A percentile compares a stretch with the other conserved stretches of the same genome.
These are phyloP conservation scores for Dynastes hyllus DNA, from an alignment of 2,888 invertebrate genomes.

Conservation along the genomic window DNA sequence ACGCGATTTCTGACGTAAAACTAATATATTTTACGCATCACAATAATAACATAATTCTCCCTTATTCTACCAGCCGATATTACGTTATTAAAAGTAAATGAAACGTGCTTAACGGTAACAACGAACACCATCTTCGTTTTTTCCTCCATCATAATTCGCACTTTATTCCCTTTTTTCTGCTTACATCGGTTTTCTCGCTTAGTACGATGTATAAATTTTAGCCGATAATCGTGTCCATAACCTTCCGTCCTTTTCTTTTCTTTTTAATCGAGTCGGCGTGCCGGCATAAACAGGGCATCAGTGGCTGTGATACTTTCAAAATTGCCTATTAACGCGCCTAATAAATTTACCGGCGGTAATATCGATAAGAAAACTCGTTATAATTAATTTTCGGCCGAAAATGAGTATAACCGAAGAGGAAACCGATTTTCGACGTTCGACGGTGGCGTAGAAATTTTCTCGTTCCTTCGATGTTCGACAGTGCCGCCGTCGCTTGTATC, in stretches of 20 bases:
- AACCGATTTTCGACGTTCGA: not conserved
- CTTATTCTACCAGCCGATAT: not conserved
- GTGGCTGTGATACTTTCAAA: conserved; percentile 21
- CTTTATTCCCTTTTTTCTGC: not conserved
- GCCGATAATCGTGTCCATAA: not conserved
- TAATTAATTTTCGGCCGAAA: conserved; percentile 32
- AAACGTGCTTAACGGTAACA: not conserved
- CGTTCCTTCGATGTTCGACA: not conserved
- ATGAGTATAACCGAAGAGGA: not conserved
- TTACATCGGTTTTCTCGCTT: not conserved
- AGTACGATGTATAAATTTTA: not conserved
- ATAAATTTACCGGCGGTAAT: conserved; percentile 38
- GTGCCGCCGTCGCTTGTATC: conserved; percentile 1
- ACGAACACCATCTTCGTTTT: not conserved
- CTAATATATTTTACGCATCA: not conserved
- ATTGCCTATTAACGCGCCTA: conserved; percentile 43
- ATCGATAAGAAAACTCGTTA: conserved; percentile 47
- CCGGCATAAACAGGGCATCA: not conserved
- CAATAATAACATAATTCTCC: not conserved
- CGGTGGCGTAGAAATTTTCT: conserved; percentile 4
- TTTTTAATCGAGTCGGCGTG: not conserved
- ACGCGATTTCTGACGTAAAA: too few relatives aligned
- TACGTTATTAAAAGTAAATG: conserved; percentile 1
- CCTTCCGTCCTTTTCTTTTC: not conserved
- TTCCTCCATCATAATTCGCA: not conserved